phyloP scores from a whole-genome alignment of 2,113 vertebrate species.

The Orycteropus afer region DNA sequence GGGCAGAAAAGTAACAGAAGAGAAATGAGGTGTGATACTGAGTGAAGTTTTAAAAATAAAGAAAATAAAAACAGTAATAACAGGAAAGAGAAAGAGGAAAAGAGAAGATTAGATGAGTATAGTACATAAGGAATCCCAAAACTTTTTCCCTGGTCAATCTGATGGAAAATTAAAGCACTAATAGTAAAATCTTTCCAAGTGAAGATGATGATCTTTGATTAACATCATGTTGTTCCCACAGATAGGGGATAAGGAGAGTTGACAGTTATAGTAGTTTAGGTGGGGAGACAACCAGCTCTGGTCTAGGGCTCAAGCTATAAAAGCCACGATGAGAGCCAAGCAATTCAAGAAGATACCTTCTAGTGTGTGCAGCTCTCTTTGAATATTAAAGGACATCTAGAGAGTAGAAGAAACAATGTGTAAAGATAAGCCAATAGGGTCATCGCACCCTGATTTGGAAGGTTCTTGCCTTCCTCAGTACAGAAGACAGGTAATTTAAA shows the following conservation, averaged over 20 bases:
- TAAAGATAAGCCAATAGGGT: not conserved
- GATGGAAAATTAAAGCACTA: constrained; percentile 71
- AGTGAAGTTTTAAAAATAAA: constrained; percentile 64
- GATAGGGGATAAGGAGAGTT: constrained; percentile 42
- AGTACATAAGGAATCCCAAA: constrained; percentile 53
- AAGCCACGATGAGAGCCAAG: constrained; percentile 13
- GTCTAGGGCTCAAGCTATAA: constrained; percentile 48
- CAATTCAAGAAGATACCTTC: not conserved
- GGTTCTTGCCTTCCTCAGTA: not conserved
- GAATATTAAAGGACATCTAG: not conserved
- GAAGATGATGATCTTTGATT: constrained; percentile 72
- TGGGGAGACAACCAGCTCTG: constrained; percentile 57
- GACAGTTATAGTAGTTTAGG: constrained; percentile 47
- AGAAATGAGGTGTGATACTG: constrained; percentile 60
- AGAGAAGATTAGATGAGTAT: constrained; percentile 59
- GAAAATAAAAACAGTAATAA: constrained; percentile 56
- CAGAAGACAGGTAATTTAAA: not conserved
- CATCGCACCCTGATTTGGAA: not conserved
- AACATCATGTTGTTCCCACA: constrained; percentile 65
- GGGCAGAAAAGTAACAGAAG: constrained; percentile 43
- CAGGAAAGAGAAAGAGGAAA: constrained; percentile 39
- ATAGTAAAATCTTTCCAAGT: constrained; percentile 75
- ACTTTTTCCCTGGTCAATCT: constrained; percentile 71
- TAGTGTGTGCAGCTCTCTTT: constrained; percentile 44
- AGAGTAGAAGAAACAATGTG: not conserved